phyloP scores from a whole-genome alignment of 2,113 vertebrate genomes.

The Corythaeola cristata region DNA sequence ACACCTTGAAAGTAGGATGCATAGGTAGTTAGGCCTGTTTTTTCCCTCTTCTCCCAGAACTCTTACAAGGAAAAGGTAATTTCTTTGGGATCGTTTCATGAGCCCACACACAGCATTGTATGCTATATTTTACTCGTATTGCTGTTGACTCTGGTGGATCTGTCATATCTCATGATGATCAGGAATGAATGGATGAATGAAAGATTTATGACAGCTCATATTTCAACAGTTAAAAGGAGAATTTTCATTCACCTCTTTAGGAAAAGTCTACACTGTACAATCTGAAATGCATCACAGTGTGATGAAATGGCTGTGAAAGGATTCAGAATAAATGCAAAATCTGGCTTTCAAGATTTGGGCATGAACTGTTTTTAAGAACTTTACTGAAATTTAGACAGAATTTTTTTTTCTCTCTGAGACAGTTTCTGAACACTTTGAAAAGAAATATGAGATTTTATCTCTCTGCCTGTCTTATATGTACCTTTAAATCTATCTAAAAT shows the following conservation, averaged over 20 bases:
- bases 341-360: not conserved
- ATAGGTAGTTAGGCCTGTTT: not conserved
- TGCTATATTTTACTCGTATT: not conserved
- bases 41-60: not conserved
- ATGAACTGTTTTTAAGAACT: not conserved
- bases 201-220: not conserved
- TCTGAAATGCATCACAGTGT: not conserved
- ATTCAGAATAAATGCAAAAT: not conserved
- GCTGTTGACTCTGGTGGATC: not conserved
- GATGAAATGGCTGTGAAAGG: not conserved
- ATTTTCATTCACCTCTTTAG: not conserved
- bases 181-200: not conserved
- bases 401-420: not conserved
- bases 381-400: not conserved
- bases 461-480: not conserved
- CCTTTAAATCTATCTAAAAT: not conserved
- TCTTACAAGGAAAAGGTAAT: not conserved
- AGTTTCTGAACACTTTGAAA: not conserved
- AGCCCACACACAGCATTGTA: not conserved
- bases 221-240: not conserved
- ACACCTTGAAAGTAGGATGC: not conserved
- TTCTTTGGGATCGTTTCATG: not conserved
- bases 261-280: not conserved
- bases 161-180: not conserved
- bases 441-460: not conserved